Evolutionary conservation across 2,113 vertebrate species (phyloP).

Genomic region (Pyxicephalus adspersus): DNA sequence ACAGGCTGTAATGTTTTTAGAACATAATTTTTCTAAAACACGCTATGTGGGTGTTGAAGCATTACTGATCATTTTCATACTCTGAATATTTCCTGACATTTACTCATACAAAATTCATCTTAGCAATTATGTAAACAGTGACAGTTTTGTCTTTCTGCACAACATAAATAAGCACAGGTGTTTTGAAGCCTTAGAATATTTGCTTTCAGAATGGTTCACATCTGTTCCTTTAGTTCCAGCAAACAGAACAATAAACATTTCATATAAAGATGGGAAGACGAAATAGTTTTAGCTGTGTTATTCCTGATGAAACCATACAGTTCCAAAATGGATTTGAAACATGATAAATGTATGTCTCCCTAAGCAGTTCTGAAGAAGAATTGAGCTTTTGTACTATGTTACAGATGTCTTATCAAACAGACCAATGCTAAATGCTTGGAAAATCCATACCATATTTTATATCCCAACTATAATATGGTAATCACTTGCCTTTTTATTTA

Average conservation of each 20-base stretch:
- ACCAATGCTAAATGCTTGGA: background rate
- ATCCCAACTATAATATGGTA: too few relatives aligned
- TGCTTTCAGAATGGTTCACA: slow-evolving; percentile 24
- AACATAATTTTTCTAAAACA: too few relatives aligned
- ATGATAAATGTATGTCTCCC: background rate
- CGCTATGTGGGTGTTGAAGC: background rate
- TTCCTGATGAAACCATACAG: background rate
- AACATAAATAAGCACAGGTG: slow-evolving; percentile 28
- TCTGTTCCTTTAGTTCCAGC: slow-evolving; percentile 43
- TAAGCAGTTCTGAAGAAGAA: background rate
- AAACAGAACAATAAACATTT: slow-evolving; percentile 1
- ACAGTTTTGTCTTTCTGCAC: slow-evolving; percentile 25
- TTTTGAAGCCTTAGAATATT: slow-evolving; percentile 25
- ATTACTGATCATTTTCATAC: background rate
- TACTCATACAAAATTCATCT: background rate
- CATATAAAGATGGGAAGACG: background rate
- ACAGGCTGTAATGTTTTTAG: too few relatives aligned
- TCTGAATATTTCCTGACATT: background rate
- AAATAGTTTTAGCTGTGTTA: background rate
- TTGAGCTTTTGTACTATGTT: background rate
- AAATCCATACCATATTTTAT: too few relatives aligned
- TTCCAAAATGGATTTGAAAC: background rate
- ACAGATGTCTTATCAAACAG: background rate
- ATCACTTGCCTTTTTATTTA: too few relatives aligned
- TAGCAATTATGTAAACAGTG: background rate